phyloP scores from a whole-genome alignment of 2,113 vertebrate genomes.

The Etheostoma spectabile region DNA sequence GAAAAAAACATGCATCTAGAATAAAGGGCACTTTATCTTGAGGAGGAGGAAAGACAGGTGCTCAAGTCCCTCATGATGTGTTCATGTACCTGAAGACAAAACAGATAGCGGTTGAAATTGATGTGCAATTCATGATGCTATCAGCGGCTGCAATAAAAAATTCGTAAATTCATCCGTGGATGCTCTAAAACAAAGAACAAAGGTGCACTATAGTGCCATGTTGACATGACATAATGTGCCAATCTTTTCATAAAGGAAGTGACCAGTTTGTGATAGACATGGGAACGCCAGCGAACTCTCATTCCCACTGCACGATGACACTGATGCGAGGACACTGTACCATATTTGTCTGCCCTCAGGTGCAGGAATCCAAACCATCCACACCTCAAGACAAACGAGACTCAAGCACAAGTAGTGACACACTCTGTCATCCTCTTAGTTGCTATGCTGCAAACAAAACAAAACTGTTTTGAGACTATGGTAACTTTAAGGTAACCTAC shows the following conservation, averaged over 20 bases:
- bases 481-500: slow-evolving; percentile 21
- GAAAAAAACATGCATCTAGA: too few relatives aligned
- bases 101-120: too few relatives aligned
- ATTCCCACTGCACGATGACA: slow-evolving; percentile 19
- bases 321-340: not conserved
- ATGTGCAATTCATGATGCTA: too few relatives aligned
- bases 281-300: slow-evolving; percentile 22
- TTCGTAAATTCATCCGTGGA: too few relatives aligned
- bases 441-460: slow-evolving; percentile 67
- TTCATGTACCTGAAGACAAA: too few relatives aligned
- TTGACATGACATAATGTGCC: not conserved
- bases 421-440: slow-evolving; percentile 22
- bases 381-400: slow-evolving; percentile 48
- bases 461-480: slow-evolving; percentile 39
- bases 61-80: too few relatives aligned
- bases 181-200: slow-evolving; percentile 15
- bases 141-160: too few relatives aligned
- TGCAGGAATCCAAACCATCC: slow-evolving; percentile 56
- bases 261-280: slow-evolving; percentile 12
- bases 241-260: slow-evolving; percentile 2
- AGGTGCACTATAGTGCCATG: not conserved
- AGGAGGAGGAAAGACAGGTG: too few relatives aligned
- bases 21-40: too few relatives aligned
- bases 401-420: slow-evolving; percentile 34
- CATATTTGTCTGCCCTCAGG: not conserved